phyloP scores from a whole-genome alignment of 2,113 vertebrate species.

The Elephas maximus region DNA sequence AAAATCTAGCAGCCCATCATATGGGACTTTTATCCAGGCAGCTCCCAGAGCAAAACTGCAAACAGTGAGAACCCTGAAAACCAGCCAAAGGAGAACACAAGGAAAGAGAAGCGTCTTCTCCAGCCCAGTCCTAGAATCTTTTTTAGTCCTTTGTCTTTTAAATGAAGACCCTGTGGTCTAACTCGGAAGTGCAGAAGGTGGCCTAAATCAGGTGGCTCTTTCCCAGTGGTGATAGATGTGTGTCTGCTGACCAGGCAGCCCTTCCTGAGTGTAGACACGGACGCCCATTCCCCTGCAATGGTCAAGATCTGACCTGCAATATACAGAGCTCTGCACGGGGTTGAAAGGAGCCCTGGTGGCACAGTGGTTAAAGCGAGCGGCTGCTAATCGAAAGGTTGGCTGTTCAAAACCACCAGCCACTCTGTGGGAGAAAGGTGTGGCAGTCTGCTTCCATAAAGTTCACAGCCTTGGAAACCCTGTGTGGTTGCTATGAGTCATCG shows the following conservation, averaged over 20 bases:
- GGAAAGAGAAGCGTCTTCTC: background rate
- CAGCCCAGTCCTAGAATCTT: background rate
- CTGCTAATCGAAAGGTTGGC: no score
- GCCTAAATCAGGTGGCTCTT: background rate
- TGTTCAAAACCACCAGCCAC: no score
- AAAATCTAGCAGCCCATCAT: background rate
- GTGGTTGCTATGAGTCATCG: no score
- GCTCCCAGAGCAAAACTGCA: background rate
- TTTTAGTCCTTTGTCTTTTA: background rate
- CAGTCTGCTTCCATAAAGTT: no score
- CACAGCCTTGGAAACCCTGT: no score
- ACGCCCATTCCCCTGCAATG: rapidly evolving
- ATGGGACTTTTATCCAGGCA: background rate
- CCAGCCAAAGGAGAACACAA: background rate
- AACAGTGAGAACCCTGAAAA: background rate
- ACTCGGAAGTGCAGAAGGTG: background rate
- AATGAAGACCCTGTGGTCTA: background rate
- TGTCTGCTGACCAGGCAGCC: rapidly evolving
- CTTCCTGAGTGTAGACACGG: rapidly evolving
- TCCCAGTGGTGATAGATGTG: background rate
- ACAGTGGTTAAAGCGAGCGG: no score
- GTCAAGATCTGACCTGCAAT: background rate
- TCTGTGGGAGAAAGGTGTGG: no score
- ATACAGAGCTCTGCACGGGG: rapidly evolving
- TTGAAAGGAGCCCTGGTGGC: background rate